phyloP scores from a whole-genome alignment of 2,113 vertebrate species.

The Oriolus oriolus region DNA sequence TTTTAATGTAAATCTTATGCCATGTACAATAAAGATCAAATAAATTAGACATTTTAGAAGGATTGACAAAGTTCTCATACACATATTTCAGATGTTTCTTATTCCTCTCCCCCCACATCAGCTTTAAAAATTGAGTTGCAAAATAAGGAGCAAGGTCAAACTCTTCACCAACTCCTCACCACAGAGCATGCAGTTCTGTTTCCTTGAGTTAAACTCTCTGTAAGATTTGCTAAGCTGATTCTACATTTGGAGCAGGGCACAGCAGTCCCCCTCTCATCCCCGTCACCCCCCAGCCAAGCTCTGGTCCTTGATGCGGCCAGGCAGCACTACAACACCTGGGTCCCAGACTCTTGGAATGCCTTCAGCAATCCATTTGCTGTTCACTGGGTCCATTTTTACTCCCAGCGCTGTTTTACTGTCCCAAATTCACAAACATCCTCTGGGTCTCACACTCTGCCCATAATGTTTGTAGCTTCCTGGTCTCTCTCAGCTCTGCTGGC shows the following conservation, averaged over 20 bases:
- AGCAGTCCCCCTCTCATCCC: not conserved
- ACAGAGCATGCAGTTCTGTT: not conserved
- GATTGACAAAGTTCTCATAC: not conserved
- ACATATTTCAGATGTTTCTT: not conserved
- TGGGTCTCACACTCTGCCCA: not conserved
- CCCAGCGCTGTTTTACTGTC: rapidly evolving
- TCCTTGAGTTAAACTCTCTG: not conserved
- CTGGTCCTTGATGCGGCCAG: not conserved
- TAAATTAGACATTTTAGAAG: not conserved
- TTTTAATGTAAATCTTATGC: not conserved
- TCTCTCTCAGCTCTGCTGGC: not conserved
- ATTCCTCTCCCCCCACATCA: not conserved
- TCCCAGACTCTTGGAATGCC: not conserved
- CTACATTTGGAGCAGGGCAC: not conserved
- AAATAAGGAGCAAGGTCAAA: not conserved
- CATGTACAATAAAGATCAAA: not conserved
- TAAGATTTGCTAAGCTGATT: not conserved
- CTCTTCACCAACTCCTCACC: not conserved
- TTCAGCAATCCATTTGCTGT: not conserved
- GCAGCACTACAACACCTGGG: not conserved
- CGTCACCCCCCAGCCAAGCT: not conserved
- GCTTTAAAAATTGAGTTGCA: not conserved
- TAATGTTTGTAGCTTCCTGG: not conserved
- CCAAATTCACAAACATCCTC: not conserved
- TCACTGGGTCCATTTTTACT: not conserved